Conservation (phyloP, 2,797 vertebrate genomes). For the Syngnathus rostellatus region DNA sequence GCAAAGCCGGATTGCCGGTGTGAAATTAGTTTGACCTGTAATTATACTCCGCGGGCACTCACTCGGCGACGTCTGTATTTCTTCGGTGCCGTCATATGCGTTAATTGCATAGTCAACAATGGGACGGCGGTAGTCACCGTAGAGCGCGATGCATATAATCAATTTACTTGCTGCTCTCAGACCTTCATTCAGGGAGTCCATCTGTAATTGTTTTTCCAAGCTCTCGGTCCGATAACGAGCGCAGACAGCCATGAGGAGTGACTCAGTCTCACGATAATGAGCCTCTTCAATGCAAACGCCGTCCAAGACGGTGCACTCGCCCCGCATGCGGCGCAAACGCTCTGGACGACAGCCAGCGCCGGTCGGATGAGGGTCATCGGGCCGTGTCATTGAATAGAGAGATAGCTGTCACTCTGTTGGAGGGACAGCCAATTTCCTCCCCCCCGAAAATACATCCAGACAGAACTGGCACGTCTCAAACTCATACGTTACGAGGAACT, state of each 20-base stretch:
- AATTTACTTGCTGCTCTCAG: constrained; percentile 1
- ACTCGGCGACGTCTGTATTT: not conserved
- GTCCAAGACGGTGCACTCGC: not conserved
- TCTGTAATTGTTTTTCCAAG: constrained; percentile 6
- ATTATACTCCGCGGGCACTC: not conserved
- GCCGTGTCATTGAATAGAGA: constrained; percentile 6
- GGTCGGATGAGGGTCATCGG: not conserved
- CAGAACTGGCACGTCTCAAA: not conserved
- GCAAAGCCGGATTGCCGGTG: not conserved
- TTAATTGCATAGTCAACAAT: constrained; percentile 2
- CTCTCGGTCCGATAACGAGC: not conserved
- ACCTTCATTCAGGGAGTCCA: constrained; percentile 2
- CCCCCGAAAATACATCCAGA: not conserved
- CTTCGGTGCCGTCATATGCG: not conserved
- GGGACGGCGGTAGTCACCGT: not conserved
- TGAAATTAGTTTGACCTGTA: constrained; percentile 3
- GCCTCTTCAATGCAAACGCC: not conserved
- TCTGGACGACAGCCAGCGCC: not conserved
- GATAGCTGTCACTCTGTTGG: not conserved
- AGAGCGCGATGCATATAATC: not conserved
- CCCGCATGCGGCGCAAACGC: not conserved
- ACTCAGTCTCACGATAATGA: not conserved
- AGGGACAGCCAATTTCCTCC: not conserved
- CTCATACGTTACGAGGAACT: not conserved
- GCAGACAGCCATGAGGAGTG: not conserved